Evolutionary conservation across 2,797 vertebrate species (phyloP).

Genomic region (Ptychobarbus kaznakovi): DNA sequence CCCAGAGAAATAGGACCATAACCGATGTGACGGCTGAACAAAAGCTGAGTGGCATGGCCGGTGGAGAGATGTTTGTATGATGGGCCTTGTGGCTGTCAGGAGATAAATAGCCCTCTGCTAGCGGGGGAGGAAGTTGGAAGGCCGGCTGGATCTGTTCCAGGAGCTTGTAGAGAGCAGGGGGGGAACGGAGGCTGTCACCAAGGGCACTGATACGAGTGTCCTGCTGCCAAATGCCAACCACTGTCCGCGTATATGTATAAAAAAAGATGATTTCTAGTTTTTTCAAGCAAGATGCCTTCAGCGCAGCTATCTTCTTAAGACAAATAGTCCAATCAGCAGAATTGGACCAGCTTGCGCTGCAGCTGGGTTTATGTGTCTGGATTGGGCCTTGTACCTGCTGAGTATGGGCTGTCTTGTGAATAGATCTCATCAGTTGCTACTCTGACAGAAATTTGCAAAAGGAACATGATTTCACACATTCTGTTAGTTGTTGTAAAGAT

Average conservation of each 20-base stretch:
- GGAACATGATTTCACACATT: not conserved
- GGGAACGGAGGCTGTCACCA: constrained; percentile 47
- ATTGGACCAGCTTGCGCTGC: constrained; percentile 19
- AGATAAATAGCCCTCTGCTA: constrained; percentile 58
- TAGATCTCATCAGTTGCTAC: constrained; percentile 27
- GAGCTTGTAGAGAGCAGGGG: constrained; percentile 6
- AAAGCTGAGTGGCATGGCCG: constrained; percentile 54
- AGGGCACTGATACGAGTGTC: constrained; percentile 48
- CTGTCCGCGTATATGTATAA: not conserved
- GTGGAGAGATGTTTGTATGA: constrained; percentile 60
- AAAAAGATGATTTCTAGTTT: constrained; percentile 2
- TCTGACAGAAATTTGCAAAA: constrained; percentile 1
- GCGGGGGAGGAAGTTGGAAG: constrained; percentile 30
- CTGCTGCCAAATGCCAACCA: constrained; percentile 45
- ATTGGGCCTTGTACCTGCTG: constrained; percentile 13
- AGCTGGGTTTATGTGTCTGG: constrained; percentile 20
- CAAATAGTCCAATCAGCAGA: constrained; percentile 35
- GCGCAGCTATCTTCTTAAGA: not conserved
- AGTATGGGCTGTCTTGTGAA: not conserved
- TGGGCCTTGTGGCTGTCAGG: constrained; percentile 49
- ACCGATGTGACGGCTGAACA: constrained; percentile 51
- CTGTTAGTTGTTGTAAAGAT: not conserved
- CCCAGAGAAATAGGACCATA: constrained; percentile 35
- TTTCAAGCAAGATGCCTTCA: constrained; percentile 15
- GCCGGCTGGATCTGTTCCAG: constrained; percentile 42